Evolutionary conservation across 92 coral and sea anemone genomes (phyloP), one percentile per base, ranked within the genome.

Genomic region (Plumapathes pennacea): DNA sequence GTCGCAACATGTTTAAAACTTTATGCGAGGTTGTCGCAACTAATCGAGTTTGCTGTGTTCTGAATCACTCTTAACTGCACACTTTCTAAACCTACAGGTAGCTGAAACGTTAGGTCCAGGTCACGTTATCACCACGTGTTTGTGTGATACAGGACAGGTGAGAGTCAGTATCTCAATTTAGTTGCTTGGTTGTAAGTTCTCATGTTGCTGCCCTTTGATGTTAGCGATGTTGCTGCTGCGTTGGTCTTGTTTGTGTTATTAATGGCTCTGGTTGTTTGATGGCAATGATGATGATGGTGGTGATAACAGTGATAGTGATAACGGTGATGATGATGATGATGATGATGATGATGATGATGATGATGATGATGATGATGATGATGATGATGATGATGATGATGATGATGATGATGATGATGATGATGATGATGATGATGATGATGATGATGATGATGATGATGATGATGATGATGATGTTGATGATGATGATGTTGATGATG

Each of bases 141-240:
- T 91, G 27, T 91, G 97, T 71, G 97, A 91, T 52, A 74, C 97
- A 4, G 97, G 96, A 8, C 91, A 87, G 88, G 97, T 91, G 58
- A 18, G 70, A 29, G 25, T 27, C 0, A 27, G 2, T 10, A 7
- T 2, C 32, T 32, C 17, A 38, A 10, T 8, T 19, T 10, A 9
- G 6, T 45, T 22, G 19, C 1, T 8, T 1, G 19, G 4, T 9
- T 24, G 17, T 0, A 4, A 53, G 0, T 1, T 10, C 0, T 5
- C 3, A 12, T 2, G 3, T 29, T 31, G 9, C 39, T 6, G 34
- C 9, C 21, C 9, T 38, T 33, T 38, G 0, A 11, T n/a, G n/a
- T n/a, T n/a, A n/a, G n/a, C n/a, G n/a, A n/a, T n/a, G n/a, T n/a
- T n/a, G n/a, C n/a, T n/a, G n/a, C n/a, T n/a, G n/a, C n/a, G n/a